Evolutionary conservation across 2,113 vertebrate species (phyloP), one percentile per base, ranked within the genome.

Genomic region (Colaptes auratus): DNA sequence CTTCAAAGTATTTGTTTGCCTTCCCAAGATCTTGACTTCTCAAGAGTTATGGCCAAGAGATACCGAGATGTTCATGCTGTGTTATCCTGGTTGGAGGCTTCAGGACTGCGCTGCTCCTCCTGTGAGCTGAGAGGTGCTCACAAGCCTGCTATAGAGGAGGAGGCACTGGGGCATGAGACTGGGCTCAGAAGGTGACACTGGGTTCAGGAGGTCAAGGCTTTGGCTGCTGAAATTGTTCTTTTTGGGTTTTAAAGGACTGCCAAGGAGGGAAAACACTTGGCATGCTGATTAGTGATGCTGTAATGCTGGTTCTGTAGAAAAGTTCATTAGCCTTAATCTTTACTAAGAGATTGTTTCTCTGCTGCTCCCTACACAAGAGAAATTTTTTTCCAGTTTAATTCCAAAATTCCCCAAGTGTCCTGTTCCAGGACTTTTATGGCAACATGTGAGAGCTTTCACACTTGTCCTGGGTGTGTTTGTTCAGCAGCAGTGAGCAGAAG

Each of bases 391-490:
- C 18, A 9, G 14, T 35, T 76, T 19, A 42, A 66, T 21, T 48
- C 6, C n/a, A 23, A 60, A 39, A 12, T 61, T 33, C 67, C 39
- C 5, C 0, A 24, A 55, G 30, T 36, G 33, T 6, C 3, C 0
- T 12, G 1, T 67, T 18, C 8, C 15, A 2, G 74, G 10, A 18
- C 46, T 20, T 35, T 1, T 19, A 1, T 35, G 63, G 42, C 23
- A 17, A 15, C 0, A 0, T 3, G 28, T 9, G 39, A 39, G n/a
- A 50, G 12, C 15, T 53, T 76, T 59, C 14, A 9, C 3, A 5
- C 8, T 9, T 27, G 27, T 18, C 3, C 52, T 23, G 5, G 7
- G 9, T 42, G 0, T 42, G 1, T 36, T 20, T 71, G 28, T 55
- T 36, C 3, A 44, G 79, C 44, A 65, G 73, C n/a, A 27, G n/a